phyloP scores from a whole-genome alignment of 2,888 invertebrate species.

The Aphelenchoides bicaudatus region DNA sequence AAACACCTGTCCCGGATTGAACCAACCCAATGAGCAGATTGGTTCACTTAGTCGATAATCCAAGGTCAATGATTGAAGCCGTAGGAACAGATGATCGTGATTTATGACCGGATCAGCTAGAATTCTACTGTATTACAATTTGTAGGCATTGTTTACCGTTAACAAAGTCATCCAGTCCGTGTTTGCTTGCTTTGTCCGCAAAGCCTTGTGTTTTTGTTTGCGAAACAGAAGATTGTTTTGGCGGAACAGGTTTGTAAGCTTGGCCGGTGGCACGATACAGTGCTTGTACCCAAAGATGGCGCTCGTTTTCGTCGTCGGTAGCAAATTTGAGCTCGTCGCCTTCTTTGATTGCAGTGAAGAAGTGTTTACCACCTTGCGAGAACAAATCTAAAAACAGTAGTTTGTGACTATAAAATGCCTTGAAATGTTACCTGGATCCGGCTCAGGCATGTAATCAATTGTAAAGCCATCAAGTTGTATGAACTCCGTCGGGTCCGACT shows the following conservation, averaged over 20 bases:
- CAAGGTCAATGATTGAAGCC: slow-evolving; percentile 83
- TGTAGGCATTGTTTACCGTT: no score
- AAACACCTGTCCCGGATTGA: slow-evolving; percentile 97
- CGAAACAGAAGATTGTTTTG: slow-evolving; percentile 63
- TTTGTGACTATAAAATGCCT: no score
- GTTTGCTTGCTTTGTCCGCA: slow-evolving; percentile 84
- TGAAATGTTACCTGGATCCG: slow-evolving; percentile 75
- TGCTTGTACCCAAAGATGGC: slow-evolving; percentile 98
- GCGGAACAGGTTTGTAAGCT: slow-evolving; percentile 95
- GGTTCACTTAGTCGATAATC: slow-evolving; percentile 94
- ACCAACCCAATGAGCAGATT: slow-evolving; percentile 99
- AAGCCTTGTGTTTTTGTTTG: slow-evolving; percentile 56
- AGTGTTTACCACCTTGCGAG: slow-evolving; percentile 83
- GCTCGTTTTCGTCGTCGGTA: slow-evolving; percentile 93
- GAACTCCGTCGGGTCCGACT: slow-evolving; percentile 98
- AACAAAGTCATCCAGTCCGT: slow-evolving; percentile 98
- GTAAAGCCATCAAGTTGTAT: slow-evolving; percentile 99
- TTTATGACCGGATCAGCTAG: slow-evolving; percentile 99
- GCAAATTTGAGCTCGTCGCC: slow-evolving; percentile 94
- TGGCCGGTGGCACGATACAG: slow-evolving; percentile 99
- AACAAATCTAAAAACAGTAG: slow-evolving; percentile 67
- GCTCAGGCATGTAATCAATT: slow-evolving; percentile 91
- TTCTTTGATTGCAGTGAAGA: slow-evolving; percentile 83
- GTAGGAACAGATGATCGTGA: slow-evolving; percentile 85
- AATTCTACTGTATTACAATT: no score